Evolutionary conservation across 1,140 invertebrate species (phyloP), one percentile per base, ranked within the genome.

Genomic region (Neodiprion pinetum): DNA sequence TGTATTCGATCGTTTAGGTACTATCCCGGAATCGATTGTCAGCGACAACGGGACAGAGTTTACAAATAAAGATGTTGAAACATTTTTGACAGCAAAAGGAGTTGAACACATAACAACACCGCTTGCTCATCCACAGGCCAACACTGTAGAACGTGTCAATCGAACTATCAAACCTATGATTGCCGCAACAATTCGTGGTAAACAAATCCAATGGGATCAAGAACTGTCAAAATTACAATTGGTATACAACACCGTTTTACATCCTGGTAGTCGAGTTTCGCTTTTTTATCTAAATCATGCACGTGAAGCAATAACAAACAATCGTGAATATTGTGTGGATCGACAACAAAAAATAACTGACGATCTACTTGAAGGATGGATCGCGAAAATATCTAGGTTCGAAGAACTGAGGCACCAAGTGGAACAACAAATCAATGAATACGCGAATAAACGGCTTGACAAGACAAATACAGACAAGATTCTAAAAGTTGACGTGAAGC

Each of bases 181-280:
- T 12, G 69, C 71, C 1, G 72, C 70, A 7, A 72, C 65, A 48
- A 71, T 75, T 48, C 23, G 66, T 21, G 23, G 72, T 69, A 72
- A 72, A 72, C 70, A 74, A 69, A 72, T 68, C 9, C 23, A 70
- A 10, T 76, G 72, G 49, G 75, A 76, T 11, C 1, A 66, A 12
- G 11, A 73, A 12, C 7, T 76, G n/a, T 68, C 75, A 9, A 76
- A 76, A 53, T 47, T 74, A 0, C 75, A 76, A 53, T 50, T 76
- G n/a, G 75, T 72, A 3, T 76, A 76, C 65, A 76, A 76, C 48
- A 76, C 72, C 1, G 72, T 74, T 47, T 70, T 72, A 1, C 75
- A 74, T 48, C 1, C 75, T 1, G 72, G 72, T 47, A 74, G 17
- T 17, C 40, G 75, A 71, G 17, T 74, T 48, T 68, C 72, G 2